Evolutionary conservation across 35 echinoderm and acorn worm genomes (phyloP).

Genomic region (Patiria miniata): DNA sequence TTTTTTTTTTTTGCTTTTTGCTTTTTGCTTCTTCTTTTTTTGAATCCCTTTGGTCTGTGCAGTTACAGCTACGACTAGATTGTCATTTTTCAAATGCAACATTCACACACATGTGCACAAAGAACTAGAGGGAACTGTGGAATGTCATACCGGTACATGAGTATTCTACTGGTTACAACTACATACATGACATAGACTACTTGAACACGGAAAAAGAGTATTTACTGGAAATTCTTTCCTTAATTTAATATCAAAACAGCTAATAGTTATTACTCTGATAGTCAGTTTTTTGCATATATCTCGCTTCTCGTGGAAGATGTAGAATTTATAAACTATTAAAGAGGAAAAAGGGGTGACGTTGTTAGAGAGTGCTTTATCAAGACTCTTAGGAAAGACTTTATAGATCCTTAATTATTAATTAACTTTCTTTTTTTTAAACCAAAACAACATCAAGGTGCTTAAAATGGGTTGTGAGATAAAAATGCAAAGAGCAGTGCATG

Average conservation of each 20-base stretch:
- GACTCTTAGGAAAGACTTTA: too few relatives aligned
- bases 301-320: constrained; percentile 20
- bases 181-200: not conserved
- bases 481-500: too few relatives aligned
- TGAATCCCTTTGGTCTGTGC: too few relatives aligned
- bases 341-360: not conserved
- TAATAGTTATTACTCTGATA: constrained; percentile 3
- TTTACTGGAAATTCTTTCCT: not conserved
- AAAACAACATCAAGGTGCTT: too few relatives aligned
- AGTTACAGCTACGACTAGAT: too few relatives aligned
- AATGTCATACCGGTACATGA: constrained; percentile 10
- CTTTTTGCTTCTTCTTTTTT: too few relatives aligned
- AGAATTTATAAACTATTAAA: not conserved
- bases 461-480: too few relatives aligned
- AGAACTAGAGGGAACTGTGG: not conserved
- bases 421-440: too few relatives aligned
- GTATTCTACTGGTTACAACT: not conserved
- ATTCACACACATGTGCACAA: not conserved
- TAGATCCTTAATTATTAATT: too few relatives aligned
- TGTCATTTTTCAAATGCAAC: too few relatives aligned
- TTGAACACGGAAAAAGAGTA: not conserved
- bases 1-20: too few relatives aligned
- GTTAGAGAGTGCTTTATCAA: too few relatives aligned
- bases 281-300: not conserved
- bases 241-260: constrained; percentile 21